Base-by-base conservation (phyloP, 2,797 vertebrate genomes). In the Synanceia verrucosa region DNA sequence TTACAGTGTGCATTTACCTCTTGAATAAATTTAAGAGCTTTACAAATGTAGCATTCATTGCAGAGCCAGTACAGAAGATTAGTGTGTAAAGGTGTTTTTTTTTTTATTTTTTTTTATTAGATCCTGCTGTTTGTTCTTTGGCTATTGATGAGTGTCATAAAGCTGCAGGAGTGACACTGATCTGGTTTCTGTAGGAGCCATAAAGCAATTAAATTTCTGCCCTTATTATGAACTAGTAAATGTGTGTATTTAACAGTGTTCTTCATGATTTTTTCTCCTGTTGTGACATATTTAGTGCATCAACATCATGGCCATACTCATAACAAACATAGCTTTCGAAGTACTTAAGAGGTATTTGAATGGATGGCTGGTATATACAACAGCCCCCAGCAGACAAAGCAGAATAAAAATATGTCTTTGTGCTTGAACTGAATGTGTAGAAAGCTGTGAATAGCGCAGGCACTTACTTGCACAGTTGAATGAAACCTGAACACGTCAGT, bases 181-280 rank as follows among this genome's bases (percentile, higher is more conserved):
- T 51, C 23, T 5, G 23, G 9, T 53, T n/a, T 61, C 16, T 47
- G 18, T 2, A 10, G 23, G 11, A 60, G 48, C 19, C 61, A 66
- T 63, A 14, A 60, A 70, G 21, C n/a, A 7, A 60, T 56, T 23
- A n/a, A 24, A 39, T 36, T 48, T n/a, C n/a, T 59, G 31, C n/a
- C n/a, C n/a, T 10, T n/a, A 16, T 43, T 4, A 19, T 36, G 13
- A 55, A 33, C 6, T 16, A 26, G 2, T 9, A 28, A 55, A 21
- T 18, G 28, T 5, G 21, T 43, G 4, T 21, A 13, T 21, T 9
- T 19, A 2, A 41, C 5, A 21, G 14, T 8, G 14, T 0, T 28
- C 5, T 44, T 9, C 2, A 59, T 13, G 28, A 50, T 43, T 65
- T n/a, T 47, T 34, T 68, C 13, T 18, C 19, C 39, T 53, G 1